Percentiles rank a stretch among this genome's conserved stretches.
Evolutionary conservation across 2,888 invertebrate genomes (phyloP).

Genomic region (Synergus umbraculus): DNA sequence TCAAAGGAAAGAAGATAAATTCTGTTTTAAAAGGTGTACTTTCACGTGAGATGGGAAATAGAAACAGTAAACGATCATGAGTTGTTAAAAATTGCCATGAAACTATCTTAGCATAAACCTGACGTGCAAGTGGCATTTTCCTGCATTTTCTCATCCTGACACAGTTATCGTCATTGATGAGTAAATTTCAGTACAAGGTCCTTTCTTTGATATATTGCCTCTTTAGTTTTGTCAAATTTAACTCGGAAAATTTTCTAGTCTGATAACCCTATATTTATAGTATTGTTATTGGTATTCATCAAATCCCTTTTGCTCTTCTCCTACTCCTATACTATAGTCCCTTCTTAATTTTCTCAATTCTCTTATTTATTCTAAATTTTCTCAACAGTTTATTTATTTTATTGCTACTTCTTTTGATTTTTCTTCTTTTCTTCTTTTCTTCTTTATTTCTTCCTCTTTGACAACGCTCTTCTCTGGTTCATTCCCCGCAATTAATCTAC

Average conservation of each 20-base stretch:
- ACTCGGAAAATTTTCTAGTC: no score
- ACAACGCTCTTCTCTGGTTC: slow-evolving; percentile 30
- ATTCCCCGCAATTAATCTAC: slow-evolving; percentile 38
- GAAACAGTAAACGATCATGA: neutral
- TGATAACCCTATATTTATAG: neutral
- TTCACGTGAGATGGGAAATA: neutral
- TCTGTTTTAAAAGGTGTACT: neutral
- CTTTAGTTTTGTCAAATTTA: neutral
- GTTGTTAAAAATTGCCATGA: neutral
- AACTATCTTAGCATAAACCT: neutral
- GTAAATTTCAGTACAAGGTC: neutral
- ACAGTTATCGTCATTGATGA: neutral
- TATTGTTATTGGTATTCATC: neutral
- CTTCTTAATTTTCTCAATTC: slow-evolving; percentile 7
- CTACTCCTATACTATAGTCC: neutral
- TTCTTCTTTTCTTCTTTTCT: neutral
- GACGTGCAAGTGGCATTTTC: neutral
- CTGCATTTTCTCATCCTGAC: neutral
- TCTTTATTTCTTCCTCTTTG: slow-evolving; percentile 13
- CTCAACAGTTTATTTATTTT: neutral
- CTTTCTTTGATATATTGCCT: neutral
- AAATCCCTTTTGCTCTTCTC: slow-evolving; percentile 3
- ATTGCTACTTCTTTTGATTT: neutral
- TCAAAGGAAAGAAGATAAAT: neutral
- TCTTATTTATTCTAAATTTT: neutral